A percentile compares a stretch with the other conserved stretches of the same genome.
Conservation (phyloP, 2,888 invertebrate species). For the Tupiocoris notatus region DNA sequence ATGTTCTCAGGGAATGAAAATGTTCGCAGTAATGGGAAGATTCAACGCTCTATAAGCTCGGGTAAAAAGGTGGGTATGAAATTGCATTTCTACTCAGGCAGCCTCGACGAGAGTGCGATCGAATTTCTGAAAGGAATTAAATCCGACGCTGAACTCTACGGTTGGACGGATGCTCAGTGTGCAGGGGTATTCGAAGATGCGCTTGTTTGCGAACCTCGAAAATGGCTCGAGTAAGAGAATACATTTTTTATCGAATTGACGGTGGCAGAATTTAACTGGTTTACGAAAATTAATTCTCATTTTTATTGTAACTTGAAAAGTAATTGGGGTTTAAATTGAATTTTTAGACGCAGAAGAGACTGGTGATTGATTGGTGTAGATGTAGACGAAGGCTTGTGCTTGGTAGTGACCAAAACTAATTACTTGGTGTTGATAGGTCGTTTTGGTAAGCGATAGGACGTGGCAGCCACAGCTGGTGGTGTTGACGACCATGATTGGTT, state of each 20-base stretch:
- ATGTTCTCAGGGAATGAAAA: background rate
- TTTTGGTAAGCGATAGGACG: too few species aligned
- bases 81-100: background rate
- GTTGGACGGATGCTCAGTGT: background rate
- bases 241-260: too few species aligned
- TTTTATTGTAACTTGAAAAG: too few species aligned
- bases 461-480: too few species aligned
- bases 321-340: too few species aligned
- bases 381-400: too few species aligned
- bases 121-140: background rate
- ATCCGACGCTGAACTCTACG: background rate
- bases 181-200: background rate
- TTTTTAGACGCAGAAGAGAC: background rate
- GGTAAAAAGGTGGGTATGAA: background rate
- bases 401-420: too few species aligned
- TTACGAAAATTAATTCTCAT: background rate
- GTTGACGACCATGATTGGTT: too few species aligned
- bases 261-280: background rate
- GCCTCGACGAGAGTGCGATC: background rate
- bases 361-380: background rate
- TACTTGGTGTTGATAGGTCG: too few species aligned
- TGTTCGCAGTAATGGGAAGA: background rate
- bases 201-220: background rate
- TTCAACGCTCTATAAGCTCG: background rate
- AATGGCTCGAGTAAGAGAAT: too few species aligned